A percentile compares a stretch with the other conserved stretches of the same genome.
Conservation (phyloP, 1,140 invertebrate genomes). For the Dendroctonus valens region DNA sequence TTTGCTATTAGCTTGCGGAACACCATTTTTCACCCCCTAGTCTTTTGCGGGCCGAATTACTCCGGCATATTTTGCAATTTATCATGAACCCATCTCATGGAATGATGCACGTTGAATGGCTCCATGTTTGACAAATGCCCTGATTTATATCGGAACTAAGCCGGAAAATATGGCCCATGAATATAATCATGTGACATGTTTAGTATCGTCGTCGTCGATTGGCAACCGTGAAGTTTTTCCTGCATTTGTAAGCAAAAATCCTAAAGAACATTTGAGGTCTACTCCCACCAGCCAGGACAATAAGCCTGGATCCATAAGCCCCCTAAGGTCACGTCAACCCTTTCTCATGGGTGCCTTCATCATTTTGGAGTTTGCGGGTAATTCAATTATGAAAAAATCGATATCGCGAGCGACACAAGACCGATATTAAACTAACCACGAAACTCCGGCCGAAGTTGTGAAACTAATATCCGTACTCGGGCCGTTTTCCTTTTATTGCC, state of each 20-base stretch:
- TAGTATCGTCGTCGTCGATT: background rate
- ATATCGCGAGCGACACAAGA: constrained; percentile 1
- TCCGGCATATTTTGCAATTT: constrained; percentile 21
- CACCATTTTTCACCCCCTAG: constrained; percentile 18
- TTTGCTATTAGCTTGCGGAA: constrained; percentile 5
- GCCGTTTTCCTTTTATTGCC: constrained; percentile 13
- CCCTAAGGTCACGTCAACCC: no score
- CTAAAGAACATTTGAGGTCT: no score
- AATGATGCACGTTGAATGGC: constrained; percentile 24
- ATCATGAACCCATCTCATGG: constrained; percentile 13
- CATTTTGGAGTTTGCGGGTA: no score
- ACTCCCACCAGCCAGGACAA: no score
- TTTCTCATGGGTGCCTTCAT: no score
- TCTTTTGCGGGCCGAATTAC: constrained; percentile 19
- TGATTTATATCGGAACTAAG: constrained; percentile 17
- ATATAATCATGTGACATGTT: constrained; percentile 14
- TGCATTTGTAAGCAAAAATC: no score
- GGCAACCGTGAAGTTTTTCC: no score
- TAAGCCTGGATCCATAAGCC: no score
- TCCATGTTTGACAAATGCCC: constrained; percentile 12
- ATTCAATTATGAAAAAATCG: constrained; percentile 16
- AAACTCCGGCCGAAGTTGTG: constrained; percentile 12
- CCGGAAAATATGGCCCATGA: constrained; percentile 9
- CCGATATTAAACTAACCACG: constrained; percentile 15
- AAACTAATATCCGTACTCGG: constrained; percentile 11